These are phyloP conservation scores for Leptonema lineaticorne DNA, from an alignment of 1,140 invertebrate genomes.

Conservation along the genomic window DNA sequence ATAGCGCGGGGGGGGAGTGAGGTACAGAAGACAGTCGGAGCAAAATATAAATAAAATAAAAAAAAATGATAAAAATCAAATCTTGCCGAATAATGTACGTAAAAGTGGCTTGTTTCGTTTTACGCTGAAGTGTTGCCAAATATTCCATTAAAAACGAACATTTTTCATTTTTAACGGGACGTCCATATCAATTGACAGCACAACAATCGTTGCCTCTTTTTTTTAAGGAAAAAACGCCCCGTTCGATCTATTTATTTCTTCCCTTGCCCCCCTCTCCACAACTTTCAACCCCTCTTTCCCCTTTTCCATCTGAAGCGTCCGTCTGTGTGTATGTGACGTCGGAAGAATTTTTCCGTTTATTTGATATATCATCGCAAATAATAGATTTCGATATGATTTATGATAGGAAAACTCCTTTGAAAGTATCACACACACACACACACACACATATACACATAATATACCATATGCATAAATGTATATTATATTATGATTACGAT, in stretches of 20 bases:
- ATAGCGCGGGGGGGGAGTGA: too few relatives aligned
- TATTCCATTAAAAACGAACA: constrained; percentile 22
- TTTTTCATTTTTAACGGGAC: constrained; percentile 13
- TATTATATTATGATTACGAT: neutral
- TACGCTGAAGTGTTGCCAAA: constrained; percentile 22
- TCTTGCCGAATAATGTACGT: too few relatives aligned
- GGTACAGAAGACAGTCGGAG: too few relatives aligned
- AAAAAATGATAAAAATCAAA: too few relatives aligned
- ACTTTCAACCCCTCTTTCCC: neutral
- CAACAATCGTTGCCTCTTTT: constrained; percentile 13
- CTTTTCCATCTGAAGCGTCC: neutral
- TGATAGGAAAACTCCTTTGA: too few relatives aligned
- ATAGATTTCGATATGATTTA: constrained; percentile 11
- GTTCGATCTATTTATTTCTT: neutral
- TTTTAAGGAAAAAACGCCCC: neutral
- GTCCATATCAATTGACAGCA: constrained; percentile 18
- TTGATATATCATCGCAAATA: constrained; percentile 1
- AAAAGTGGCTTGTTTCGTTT: neutral
- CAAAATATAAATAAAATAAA: too few relatives aligned
- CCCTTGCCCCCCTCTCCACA: too few relatives aligned
- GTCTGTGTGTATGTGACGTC: neutral
- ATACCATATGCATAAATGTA: neutral
- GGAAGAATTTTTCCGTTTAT: neutral
- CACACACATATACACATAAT: neutral
- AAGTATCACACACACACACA: too few relatives aligned